These are phyloP conservation scores for Bubo blakistoni DNA, from an alignment of 2,113 vertebrate genomes.

Conservation along the genomic window DNA sequence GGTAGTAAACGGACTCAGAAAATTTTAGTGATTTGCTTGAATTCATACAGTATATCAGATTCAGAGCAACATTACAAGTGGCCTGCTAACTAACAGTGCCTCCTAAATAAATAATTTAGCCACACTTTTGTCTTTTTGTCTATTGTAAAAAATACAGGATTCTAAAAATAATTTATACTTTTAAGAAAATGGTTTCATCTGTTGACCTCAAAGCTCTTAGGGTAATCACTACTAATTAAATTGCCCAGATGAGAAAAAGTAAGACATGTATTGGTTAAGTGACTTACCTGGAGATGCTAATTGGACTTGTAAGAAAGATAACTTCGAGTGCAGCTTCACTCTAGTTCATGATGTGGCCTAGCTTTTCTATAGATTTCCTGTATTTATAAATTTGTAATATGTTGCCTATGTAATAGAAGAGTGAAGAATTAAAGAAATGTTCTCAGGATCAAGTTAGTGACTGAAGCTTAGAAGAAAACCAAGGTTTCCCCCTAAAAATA, in stretches of 20 bases:
- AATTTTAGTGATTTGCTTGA: not conserved
- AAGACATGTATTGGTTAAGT: rapidly evolving
- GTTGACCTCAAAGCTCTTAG: not conserved
- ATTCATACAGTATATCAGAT: not conserved
- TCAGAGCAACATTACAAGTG: not conserved
- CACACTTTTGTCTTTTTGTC: not conserved
- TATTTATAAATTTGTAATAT: not conserved
- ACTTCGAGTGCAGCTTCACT: not conserved
- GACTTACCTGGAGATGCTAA: not conserved
- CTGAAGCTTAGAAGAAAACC: not conserved
- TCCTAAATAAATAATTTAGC: not conserved
- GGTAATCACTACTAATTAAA: not conserved
- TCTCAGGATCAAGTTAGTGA: not conserved
- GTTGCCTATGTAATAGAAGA: not conserved
- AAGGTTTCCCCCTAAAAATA: not conserved
- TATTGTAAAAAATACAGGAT: not conserved
- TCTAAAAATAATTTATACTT: not conserved
- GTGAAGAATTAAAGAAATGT: not conserved
- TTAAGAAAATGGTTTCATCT: not conserved
- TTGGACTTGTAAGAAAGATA: not conserved
- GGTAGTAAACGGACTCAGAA: not conserved
- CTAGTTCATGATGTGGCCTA: not conserved
- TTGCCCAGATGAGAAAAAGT: not conserved
- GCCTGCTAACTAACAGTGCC: not conserved
- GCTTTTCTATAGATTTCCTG: not conserved